Percentiles rank a stretch among this genome's conserved stretches.
These are phyloP conservation scores for Pampus argenteus DNA, from an alignment of 2,797 vertebrate species.

Conservation along the genomic window DNA sequence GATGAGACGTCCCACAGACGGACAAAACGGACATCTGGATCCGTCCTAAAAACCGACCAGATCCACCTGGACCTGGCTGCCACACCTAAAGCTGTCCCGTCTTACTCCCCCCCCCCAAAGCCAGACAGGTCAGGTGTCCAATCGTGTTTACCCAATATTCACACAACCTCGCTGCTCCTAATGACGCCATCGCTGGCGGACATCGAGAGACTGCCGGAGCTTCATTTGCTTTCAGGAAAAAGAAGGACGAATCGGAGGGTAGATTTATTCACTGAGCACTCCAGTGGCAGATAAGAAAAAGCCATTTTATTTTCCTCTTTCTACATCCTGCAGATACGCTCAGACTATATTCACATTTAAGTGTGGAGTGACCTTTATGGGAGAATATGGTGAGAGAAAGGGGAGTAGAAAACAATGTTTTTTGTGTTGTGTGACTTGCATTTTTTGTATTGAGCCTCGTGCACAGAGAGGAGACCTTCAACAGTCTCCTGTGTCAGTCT, in stretches of 20 bases:
- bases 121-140: conserved; percentile 14
- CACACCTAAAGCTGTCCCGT: too few relatives aligned
- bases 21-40: too few relatives aligned
- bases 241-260: conserved; percentile 33
- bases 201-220: conserved; percentile 32
- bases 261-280: conserved; percentile 41
- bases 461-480: conserved; percentile 33
- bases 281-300: conserved; percentile 57
- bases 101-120: conserved; percentile 18
- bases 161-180: conserved; percentile 42
- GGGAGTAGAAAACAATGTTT: conserved; percentile 19
- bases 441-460: conserved; percentile 15
- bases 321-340: conserved; percentile 29
- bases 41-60: conserved; percentile 19
- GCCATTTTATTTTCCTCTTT: conserved; percentile 60
- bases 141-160: conserved; percentile 66
- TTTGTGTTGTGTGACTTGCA: conserved; percentile 41
- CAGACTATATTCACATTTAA: conserved; percentile 43
- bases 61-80: too few relatives aligned
- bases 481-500: conserved; percentile 30
- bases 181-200: conserved; percentile 27
- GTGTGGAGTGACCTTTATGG: conserved; percentile 66
- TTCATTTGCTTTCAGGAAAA: conserved; percentile 42
- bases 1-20: conserved; percentile 1
- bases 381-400: conserved; percentile 42